Evolutionary conservation across 2,888 invertebrate genomes (phyloP).

Genomic region (Drosophila rellima): DNA sequence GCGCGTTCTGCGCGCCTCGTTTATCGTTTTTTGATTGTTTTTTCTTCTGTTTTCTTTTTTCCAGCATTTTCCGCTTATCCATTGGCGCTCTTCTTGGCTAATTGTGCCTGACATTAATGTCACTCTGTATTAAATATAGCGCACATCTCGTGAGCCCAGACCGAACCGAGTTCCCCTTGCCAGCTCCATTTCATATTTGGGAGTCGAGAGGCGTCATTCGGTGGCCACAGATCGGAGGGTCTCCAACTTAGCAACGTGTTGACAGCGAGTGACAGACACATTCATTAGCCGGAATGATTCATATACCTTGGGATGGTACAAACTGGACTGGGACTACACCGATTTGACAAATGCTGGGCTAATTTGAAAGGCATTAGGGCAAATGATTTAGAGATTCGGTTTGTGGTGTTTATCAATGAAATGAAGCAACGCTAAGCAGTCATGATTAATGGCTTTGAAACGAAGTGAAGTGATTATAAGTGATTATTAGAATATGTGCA

Average conservation of each 20-base stretch:
- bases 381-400: slow-evolving; percentile 63
- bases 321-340: background rate
- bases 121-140: slow-evolving; percentile 77
- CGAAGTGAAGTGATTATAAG: background rate
- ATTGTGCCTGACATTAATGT: slow-evolving; percentile 77
- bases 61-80: slow-evolving; percentile 50
- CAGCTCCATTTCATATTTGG: slow-evolving; percentile 75
- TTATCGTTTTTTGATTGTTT: slow-evolving; percentile 77
- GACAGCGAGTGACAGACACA: slow-evolving; percentile 81
- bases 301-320: slow-evolving; percentile 43
- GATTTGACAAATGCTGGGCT: slow-evolving; percentile 57
- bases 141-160: slow-evolving; percentile 36
- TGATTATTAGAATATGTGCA: background rate
- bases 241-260: slow-evolving; percentile 70
- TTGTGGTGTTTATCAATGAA: slow-evolving; percentile 44
- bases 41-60: slow-evolving; percentile 16
- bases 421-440: slow-evolving; percentile 20
- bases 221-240: slow-evolving; percentile 27
- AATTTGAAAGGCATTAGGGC: slow-evolving; percentile 68
- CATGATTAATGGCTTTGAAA: slow-evolving; percentile 21
- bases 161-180: slow-evolving; percentile 10
- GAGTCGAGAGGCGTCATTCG: slow-evolving; percentile 48
- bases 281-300: slow-evolving; percentile 79
- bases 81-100: slow-evolving; percentile 57
- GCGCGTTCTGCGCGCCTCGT: slow-evolving; percentile 54